These are phyloP conservation scores for Bathynomus jamesi DNA, from an alignment of 1,140 invertebrate genomes.

Conservation along the genomic window DNA sequence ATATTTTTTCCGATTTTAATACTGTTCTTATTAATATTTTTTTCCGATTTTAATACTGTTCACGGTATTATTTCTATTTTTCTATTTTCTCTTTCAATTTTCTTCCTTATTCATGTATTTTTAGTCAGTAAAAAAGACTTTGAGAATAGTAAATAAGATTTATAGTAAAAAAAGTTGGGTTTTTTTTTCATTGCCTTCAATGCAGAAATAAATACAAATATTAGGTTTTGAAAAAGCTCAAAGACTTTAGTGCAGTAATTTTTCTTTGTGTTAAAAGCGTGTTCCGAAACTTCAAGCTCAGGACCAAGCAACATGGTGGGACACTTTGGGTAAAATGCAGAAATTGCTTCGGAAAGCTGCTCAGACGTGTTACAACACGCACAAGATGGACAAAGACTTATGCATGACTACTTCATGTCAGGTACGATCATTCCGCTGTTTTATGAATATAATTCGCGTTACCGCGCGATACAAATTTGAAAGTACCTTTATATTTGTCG, in stretches of 20 bases:
- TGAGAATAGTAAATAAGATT: too few relatives aligned
- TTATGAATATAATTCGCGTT: neutral
- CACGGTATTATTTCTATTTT: too few relatives aligned
- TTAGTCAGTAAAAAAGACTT: too few relatives aligned
- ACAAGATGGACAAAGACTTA: slow-evolving; percentile 83
- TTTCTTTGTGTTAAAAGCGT: too few relatives aligned
- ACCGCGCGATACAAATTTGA: neutral
- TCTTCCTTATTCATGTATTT: too few relatives aligned
- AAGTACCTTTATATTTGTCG: neutral
- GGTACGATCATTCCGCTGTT: slow-evolving; percentile 52
- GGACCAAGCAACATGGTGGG: slow-evolving; percentile 95
- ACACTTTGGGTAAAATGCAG: slow-evolving; percentile 89
- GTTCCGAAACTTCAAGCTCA: slow-evolving; percentile 91
- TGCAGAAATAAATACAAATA: too few relatives aligned
- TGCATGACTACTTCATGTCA: slow-evolving; percentile 99
- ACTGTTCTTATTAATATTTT: neutral
- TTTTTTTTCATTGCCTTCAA: too few relatives aligned
- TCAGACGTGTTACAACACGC: slow-evolving; percentile 68
- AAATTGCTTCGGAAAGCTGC: slow-evolving; percentile 87
- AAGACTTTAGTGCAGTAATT: too few relatives aligned
- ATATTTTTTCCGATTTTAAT: neutral
- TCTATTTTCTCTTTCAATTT: too few relatives aligned
- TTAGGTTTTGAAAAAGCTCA: too few relatives aligned
- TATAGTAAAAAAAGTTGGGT: too few relatives aligned
- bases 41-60: neutral